Conservation (phyloP, 2,113 vertebrate species). For the Lagopus muta region DNA sequence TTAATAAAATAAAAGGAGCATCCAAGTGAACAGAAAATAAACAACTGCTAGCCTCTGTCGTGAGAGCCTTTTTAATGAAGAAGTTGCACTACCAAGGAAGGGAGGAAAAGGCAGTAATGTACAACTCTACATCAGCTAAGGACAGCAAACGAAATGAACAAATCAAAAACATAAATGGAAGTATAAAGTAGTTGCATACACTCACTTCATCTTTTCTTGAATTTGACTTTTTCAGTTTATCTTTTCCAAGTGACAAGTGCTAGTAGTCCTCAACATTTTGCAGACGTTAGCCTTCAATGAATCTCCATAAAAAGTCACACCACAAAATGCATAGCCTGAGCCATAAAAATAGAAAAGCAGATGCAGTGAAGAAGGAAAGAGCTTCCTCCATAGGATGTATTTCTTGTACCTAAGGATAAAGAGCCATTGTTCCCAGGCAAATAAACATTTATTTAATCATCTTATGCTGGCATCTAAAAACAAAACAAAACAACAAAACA, state of each 20-base stretch:
- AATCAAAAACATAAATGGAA: not conserved
- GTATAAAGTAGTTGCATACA: not conserved
- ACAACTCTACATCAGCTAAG: not conserved
- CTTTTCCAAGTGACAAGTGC: not conserved
- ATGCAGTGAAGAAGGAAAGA: not conserved
- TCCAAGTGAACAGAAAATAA: not conserved
- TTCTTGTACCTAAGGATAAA: not conserved
- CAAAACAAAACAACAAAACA: not conserved
- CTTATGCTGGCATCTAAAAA: not conserved
- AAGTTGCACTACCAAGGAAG: not conserved
- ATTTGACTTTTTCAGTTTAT: not conserved
- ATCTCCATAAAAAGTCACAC: not conserved
- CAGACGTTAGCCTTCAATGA: not conserved
- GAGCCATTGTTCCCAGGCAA: not conserved
- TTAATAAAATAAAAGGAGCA: not conserved
- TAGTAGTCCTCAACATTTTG: not conserved
- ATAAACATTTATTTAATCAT: not conserved
- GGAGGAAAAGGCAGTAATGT: not conserved
- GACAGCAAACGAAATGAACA: not conserved
- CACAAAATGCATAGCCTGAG: not conserved
- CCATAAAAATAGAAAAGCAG: not conserved
- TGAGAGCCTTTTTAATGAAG: not conserved
- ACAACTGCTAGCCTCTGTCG: not conserved
- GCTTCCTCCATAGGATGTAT: rapidly evolving
- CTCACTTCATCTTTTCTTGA: not conserved